phyloP scores from a whole-genome alignment of 2,797 vertebrate species.

The Acipenser ruthenus region DNA sequence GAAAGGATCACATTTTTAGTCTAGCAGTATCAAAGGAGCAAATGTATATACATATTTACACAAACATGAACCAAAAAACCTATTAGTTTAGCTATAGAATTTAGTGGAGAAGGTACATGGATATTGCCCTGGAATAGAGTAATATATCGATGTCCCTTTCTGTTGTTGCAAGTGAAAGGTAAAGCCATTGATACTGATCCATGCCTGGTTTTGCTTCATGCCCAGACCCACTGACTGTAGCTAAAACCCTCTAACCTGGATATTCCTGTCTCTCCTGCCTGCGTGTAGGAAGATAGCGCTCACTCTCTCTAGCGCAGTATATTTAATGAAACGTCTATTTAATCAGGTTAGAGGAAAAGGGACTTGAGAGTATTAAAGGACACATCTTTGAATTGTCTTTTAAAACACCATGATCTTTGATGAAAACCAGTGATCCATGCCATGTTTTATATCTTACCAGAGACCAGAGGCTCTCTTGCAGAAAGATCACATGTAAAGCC shows the following conservation, averaged over 20 bases:
- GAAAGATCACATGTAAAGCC: conserved; percentile 83
- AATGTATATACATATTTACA: too few relatives aligned
- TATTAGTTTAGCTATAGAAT: too few relatives aligned
- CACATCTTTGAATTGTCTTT: conserved; percentile 18
- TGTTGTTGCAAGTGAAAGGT: too few relatives aligned
- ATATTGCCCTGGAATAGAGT: too few relatives aligned
- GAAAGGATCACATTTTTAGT: too few relatives aligned
- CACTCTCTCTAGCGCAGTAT: conserved; percentile 9
- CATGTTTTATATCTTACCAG: conserved; percentile 57
- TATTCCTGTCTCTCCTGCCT: conserved; percentile 35
- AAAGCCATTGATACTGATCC: conserved; percentile 29
- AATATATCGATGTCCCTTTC: too few relatives aligned
- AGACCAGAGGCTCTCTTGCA: conserved; percentile 73
- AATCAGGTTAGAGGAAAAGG: conserved; percentile 3
- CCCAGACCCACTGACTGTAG: conserved; percentile 44
- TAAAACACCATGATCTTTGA: conserved; percentile 17
- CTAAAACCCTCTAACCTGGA: conserved; percentile 43
- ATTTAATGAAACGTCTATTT: conserved; percentile 31
- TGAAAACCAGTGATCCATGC: conserved; percentile 46
- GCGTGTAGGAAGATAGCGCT: conserved; percentile 12
- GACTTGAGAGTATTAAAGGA: not conserved
- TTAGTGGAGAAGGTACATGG: conserved; percentile 19
- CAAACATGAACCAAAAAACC: too few relatives aligned
- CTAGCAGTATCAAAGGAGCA: too few relatives aligned
- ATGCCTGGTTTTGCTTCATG: conserved; percentile 52